A percentile compares a stretch with the other conserved stretches of the same genome.
Conservation (phyloP, 2,113 vertebrate species). For the Grantiella picta region DNA sequence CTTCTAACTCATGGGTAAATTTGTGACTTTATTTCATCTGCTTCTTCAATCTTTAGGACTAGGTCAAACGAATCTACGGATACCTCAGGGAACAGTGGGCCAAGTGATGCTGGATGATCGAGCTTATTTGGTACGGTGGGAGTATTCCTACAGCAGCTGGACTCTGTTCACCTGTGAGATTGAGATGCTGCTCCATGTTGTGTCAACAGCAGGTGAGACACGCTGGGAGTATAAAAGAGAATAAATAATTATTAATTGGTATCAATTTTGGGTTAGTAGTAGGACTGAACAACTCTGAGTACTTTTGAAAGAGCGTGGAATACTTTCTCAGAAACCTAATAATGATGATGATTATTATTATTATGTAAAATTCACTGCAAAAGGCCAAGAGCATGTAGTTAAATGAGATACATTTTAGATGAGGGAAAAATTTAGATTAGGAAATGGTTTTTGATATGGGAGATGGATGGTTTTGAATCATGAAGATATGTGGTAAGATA, state of each 20-base stretch:
- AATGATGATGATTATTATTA: background rate
- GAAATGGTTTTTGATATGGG: background rate
- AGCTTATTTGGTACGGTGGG: slow-evolving; percentile 90
- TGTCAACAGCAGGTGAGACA: slow-evolving; percentile 91
- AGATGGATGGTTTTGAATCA: background rate
- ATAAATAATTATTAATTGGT: background rate
- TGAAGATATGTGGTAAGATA: background rate
- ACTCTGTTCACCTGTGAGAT: slow-evolving; percentile 97
- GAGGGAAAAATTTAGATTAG: background rate
- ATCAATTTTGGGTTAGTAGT: background rate
- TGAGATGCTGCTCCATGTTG: slow-evolving; percentile 97
- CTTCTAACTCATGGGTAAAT: background rate
- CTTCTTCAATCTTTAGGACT: slow-evolving; percentile 55
- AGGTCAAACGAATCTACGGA: slow-evolving; percentile 92
- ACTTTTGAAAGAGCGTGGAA: background rate
- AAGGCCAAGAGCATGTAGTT: background rate
- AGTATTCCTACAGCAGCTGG: slow-evolving; percentile 94
- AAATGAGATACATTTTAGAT: background rate
- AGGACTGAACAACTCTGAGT: background rate
- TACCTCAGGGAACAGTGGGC: slow-evolving; percentile 90
- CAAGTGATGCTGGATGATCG: slow-evolving; percentile 86
- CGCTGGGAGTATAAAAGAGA: background rate
- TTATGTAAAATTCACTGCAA: background rate
- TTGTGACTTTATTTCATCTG: background rate
- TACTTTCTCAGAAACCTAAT: background rate